phyloP scores from a whole-genome alignment of 1,140 invertebrate species.

The Aporrectodea caliginosa region DNA sequence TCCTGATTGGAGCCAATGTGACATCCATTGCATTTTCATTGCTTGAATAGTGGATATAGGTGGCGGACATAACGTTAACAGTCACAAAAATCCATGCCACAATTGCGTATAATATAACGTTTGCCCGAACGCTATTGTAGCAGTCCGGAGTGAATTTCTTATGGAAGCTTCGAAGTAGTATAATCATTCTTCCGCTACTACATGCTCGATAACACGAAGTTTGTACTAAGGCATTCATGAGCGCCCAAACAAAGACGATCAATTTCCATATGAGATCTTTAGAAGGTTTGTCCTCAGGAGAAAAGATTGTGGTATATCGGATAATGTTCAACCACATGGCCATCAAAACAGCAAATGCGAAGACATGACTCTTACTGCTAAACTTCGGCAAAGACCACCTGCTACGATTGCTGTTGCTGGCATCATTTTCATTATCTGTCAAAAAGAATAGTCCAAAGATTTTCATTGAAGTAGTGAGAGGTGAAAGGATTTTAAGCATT shows the following conservation, averaged over 20 bases:
- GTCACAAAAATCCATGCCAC: neutral
- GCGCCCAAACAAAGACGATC: neutral
- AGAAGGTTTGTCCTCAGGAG: neutral
- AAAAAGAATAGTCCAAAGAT: constrained; percentile 1
- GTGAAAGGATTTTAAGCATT: neutral
- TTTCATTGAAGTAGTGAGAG: neutral
- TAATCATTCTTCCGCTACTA: neutral
- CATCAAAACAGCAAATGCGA: neutral
- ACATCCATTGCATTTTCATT: neutral
- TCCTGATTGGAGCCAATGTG: neutral
- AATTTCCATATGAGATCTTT: neutral
- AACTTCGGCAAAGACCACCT: neutral
- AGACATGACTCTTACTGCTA: neutral
- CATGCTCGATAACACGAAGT: neutral
- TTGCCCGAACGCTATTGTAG: neutral
- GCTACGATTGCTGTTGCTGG: too few relatives aligned
- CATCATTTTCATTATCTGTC: neutral
- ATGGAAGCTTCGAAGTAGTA: neutral
- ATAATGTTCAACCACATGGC: neutral
- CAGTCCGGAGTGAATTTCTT: neutral
- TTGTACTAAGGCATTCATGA: neutral
- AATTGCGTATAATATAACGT: neutral
- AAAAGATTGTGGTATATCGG: neutral
- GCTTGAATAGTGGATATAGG: neutral
- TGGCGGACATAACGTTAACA: neutral